Evolutionary conservation across 2,113 vertebrate genomes (phyloP).

Genomic region (Crotophaga sulcirostris): DNA sequence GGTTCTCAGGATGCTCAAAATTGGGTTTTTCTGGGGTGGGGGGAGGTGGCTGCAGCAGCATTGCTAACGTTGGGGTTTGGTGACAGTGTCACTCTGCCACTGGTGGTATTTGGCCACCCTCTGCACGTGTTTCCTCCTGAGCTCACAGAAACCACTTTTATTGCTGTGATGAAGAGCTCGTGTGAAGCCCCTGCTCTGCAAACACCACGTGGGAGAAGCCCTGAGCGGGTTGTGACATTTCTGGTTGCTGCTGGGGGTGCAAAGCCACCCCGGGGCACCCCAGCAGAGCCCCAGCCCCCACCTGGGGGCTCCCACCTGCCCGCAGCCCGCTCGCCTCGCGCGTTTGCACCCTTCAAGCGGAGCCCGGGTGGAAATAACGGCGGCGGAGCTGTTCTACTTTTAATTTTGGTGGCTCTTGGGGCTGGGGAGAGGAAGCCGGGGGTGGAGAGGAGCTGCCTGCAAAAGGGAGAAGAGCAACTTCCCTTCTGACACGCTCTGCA

Average conservation of each 20-base stretch:
- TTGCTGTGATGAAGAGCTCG: not conserved
- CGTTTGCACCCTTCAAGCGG: not conserved
- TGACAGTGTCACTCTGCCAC: not conserved
- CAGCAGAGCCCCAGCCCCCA: not conserved
- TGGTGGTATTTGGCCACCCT: not conserved
- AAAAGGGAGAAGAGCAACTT: constrained; percentile 5
- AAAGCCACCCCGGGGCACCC: not conserved
- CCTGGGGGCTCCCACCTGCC: not conserved
- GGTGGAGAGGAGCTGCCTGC: constrained; percentile 21
- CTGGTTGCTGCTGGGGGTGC: not conserved
- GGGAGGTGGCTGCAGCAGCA: not conserved
- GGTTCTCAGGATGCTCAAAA: accelerated
- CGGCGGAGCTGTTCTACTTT: not conserved
- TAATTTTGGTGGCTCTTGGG: constrained; percentile 14
- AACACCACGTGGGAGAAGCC: accelerated
- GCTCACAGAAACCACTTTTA: not conserved
- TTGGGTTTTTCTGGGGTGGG: accelerated
- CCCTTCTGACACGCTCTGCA: not conserved
- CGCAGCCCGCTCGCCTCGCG: not conserved
- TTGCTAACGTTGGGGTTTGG: not conserved
- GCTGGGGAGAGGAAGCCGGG: constrained; percentile 36
- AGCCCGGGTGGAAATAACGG: constrained; percentile 12
- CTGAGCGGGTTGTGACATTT: accelerated
- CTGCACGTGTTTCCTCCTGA: not conserved
- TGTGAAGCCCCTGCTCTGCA: not conserved